Evolutionary conservation across 2,797 vertebrate genomes (phyloP).

Genomic region (Arremon brunneinucha): DNA sequence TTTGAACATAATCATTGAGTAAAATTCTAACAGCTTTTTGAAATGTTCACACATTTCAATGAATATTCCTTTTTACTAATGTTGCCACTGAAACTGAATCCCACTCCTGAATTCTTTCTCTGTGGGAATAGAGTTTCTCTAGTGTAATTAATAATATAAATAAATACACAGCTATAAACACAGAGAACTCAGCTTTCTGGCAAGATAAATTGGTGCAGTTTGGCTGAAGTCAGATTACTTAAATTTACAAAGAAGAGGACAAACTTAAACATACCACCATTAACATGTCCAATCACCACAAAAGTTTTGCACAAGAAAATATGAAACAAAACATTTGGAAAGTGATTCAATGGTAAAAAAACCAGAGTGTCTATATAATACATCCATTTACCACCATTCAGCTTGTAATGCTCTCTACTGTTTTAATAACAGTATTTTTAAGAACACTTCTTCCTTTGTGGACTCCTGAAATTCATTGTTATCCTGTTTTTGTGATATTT

Average conservation of each 20-base stretch:
- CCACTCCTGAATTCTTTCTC: background rate
- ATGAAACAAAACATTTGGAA: background rate
- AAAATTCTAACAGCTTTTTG: background rate
- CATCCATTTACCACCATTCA: background rate
- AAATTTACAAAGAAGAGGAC: background rate
- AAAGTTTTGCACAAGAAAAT: background rate
- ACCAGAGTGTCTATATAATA: background rate
- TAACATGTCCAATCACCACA: accelerated
- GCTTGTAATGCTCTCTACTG: background rate
- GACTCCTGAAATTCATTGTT: constrained; percentile 35
- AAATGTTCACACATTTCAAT: background rate
- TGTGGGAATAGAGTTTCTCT: background rate
- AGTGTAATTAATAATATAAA: constrained; percentile 17
- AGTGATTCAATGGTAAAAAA: background rate
- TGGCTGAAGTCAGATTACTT: background rate
- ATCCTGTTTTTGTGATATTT: constrained; percentile 55
- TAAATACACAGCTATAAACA: background rate
- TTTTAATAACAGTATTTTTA: constrained; percentile 22
- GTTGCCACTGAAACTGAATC: background rate
- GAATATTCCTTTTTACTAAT: background rate
- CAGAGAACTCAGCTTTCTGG: background rate
- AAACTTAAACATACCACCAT: background rate
- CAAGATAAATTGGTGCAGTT: background rate
- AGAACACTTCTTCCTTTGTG: constrained; percentile 22
- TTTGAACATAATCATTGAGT: background rate